Evolutionary conservation across 2,797 vertebrate genomes (phyloP).

Genomic region (Anguilla marmorata): DNA sequence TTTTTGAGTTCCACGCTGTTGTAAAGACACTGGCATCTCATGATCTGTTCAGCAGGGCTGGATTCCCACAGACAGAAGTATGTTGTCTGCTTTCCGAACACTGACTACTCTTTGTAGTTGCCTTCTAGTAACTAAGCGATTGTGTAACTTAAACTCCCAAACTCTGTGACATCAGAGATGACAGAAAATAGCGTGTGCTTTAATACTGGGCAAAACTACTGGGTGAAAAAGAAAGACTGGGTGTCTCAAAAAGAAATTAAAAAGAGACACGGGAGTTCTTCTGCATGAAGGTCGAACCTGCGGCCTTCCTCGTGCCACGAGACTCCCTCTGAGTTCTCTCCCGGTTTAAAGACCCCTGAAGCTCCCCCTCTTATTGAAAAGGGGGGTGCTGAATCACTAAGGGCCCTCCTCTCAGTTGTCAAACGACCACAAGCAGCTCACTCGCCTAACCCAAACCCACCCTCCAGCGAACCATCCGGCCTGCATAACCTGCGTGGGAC

Average conservation of each 20-base stretch:
- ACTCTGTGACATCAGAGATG: slow-evolving; percentile 37
- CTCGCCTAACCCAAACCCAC: too few relatives aligned
- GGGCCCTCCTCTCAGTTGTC: background rate
- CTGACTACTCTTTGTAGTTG: background rate
- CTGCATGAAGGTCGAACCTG: background rate
- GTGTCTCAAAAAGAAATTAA: too few relatives aligned
- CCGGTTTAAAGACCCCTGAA: background rate
- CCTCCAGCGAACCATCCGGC: background rate
- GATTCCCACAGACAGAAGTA: slow-evolving; percentile 40
- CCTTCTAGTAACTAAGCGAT: slow-evolving; percentile 26
- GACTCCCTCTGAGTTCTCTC: background rate
- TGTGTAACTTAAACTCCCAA: slow-evolving; percentile 26
- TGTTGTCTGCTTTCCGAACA: slow-evolving; percentile 9
- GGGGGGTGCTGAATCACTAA: background rate
- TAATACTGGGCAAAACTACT: slow-evolving; percentile 37
- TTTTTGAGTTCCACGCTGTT: slow-evolving; percentile 34
- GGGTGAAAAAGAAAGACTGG: background rate
- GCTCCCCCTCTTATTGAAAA: background rate
- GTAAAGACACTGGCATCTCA: slow-evolving; percentile 40
- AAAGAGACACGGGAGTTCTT: background rate
- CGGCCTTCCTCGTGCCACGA: too few relatives aligned
- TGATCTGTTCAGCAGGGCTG: slow-evolving; percentile 40
- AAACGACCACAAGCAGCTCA: too few relatives aligned
- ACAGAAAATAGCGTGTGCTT: slow-evolving; percentile 42
- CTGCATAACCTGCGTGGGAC: background rate